phyloP scores from a whole-genome alignment of 2,113 vertebrate genomes.

The Myiozetetes cayanensis region DNA sequence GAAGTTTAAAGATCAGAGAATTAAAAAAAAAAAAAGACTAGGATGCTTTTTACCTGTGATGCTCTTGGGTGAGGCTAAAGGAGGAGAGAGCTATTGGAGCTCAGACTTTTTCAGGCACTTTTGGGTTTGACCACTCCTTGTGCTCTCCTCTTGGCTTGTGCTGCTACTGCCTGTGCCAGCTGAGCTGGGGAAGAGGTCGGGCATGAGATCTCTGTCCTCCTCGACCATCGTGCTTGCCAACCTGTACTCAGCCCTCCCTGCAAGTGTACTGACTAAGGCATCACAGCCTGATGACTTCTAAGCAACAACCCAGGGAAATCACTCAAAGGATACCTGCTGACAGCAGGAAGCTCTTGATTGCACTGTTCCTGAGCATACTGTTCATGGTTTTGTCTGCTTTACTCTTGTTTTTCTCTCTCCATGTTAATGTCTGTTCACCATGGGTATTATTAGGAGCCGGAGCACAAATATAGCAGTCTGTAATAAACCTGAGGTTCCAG shows the following conservation, averaged over 20 bases:
- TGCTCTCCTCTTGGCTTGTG: background rate
- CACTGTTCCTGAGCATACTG: background rate
- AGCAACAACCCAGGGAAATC: background rate
- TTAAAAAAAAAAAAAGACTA: background rate
- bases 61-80: background rate
- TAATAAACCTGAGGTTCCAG: background rate
- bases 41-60: background rate
- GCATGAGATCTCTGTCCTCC: fast-evolving
- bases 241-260: background rate
- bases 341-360: background rate
- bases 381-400: background rate
- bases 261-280: background rate
- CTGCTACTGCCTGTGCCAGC: background rate
- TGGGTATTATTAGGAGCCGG: background rate
- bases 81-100: background rate
- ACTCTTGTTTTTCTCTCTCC: background rate
- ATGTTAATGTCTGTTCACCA: background rate
- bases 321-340: background rate
- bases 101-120: background rate
- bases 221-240: fast-evolving
- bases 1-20: background rate
- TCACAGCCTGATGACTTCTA: background rate
- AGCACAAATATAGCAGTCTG: background rate
- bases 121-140: background rate
- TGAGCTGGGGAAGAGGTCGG: background rate